A percentile compares a stretch with the other conserved stretches of the same genome.
These are phyloP conservation scores for Rhynchotus rufescens DNA, from an alignment of 2,797 vertebrate genomes.

Conservation along the genomic window DNA sequence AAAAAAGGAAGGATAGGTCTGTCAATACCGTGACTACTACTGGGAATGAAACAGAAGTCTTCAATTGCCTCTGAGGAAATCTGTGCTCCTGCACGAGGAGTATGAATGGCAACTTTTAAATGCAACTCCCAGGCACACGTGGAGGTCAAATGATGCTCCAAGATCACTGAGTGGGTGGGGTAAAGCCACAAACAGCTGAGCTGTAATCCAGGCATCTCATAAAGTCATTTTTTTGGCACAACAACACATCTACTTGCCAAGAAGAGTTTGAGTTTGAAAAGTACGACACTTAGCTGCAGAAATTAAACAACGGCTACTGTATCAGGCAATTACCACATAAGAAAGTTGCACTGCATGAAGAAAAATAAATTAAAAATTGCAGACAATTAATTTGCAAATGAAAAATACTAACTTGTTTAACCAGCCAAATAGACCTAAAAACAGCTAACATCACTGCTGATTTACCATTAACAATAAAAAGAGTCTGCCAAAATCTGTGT, in stretches of 20 bases:
- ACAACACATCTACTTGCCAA: background rate
- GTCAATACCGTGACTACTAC: background rate
- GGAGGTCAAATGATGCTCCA: constrained; percentile 5
- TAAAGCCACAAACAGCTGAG: constrained; percentile 43
- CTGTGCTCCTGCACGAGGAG: background rate
- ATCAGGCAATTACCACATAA: background rate
- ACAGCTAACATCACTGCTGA: background rate
- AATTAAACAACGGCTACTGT: background rate
- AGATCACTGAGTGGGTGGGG: background rate
- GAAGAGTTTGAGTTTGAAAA: background rate
- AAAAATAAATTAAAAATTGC: background rate
- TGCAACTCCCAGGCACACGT: background rate
- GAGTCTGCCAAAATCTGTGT: constrained; percentile 39
- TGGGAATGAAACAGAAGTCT: background rate
- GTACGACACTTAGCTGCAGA: background rate
- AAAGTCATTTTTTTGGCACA: constrained; percentile 14
- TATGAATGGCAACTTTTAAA: background rate
- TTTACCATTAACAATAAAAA: constrained; percentile 45
- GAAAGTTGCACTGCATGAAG: background rate
- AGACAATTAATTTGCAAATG: background rate
- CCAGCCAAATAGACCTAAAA: background rate
- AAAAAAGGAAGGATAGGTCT: background rate
- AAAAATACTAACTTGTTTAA: background rate
- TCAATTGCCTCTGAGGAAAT: background rate
- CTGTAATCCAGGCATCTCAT: background rate